These are phyloP conservation scores for Dione juno DNA, from an alignment of 2,888 invertebrate genomes.

Conservation along the genomic window DNA sequence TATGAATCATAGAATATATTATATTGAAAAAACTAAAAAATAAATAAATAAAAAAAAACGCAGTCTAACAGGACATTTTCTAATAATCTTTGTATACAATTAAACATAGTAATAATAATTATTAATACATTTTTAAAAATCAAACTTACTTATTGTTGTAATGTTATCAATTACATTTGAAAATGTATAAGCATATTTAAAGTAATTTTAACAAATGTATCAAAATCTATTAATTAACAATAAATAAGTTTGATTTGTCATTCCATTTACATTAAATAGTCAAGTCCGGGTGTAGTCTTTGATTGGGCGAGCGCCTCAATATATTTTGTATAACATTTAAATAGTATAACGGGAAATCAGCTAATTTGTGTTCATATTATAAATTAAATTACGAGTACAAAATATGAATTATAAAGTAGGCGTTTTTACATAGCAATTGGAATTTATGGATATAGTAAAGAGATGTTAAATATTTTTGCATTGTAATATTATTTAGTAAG, in stretches of 20 bases:
- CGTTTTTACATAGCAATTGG: neutral
- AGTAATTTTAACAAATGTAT: constrained; percentile 18
- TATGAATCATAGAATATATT: neutral
- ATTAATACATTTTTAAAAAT: constrained; percentile 2
- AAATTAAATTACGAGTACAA: neutral
- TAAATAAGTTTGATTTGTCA: constrained; percentile 23
- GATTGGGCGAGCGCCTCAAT: neutral
- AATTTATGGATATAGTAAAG: neutral
- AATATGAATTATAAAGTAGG: neutral
- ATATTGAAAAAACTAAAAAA: neutral
- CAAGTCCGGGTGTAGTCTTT: constrained; percentile 30
- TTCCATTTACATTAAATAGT: constrained; percentile 15
- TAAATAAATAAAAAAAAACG: neutral
- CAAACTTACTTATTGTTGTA: constrained; percentile 30
- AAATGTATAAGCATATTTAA: neutral
- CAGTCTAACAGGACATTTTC: constrained; percentile 20
- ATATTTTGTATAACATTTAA: neutral
- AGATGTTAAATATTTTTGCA: neutral
- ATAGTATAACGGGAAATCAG: neutral
- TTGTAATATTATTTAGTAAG: neutral
- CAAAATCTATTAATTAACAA: constrained; percentile 18
- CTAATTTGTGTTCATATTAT: neutral
- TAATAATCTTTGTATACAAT: constrained; percentile 23
- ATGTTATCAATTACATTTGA: constrained; percentile 9
- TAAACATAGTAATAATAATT: constrained; percentile 21